Evolutionary conservation across 2,888 invertebrate species (phyloP).

Genomic region (Galerucella calmariensis): DNA sequence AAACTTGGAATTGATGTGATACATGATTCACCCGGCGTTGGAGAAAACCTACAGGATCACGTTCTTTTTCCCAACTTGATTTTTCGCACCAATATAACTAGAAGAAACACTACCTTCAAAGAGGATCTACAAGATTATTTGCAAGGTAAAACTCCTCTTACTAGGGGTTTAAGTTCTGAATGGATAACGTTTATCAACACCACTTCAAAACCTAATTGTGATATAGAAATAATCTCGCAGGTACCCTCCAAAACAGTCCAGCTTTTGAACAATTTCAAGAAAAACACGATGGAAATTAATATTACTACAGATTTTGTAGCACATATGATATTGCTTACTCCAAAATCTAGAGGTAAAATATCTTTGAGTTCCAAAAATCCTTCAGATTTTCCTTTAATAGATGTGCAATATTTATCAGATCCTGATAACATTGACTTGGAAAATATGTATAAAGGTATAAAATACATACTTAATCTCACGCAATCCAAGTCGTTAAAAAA

Average conservation of each 20-base stretch:
- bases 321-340: conserved; percentile 48
- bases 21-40: conserved; percentile 34
- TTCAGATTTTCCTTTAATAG: too few species aligned
- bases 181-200: conserved; percentile 20
- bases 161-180: conserved; percentile 8
- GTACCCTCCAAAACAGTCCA: not conserved
- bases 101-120: conserved; percentile 4
- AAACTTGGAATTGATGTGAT: conserved; percentile 22
- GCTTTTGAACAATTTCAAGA: not conserved
- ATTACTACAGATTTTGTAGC: conserved; percentile 38
- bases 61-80: conserved; percentile 1
- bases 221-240: conserved; percentile 12
- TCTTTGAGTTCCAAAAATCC: too few species aligned
- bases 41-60: conserved; percentile 38
- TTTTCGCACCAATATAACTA: conserved; percentile 29
- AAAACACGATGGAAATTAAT: not conserved
- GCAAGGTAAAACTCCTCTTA: conserved; percentile 13
- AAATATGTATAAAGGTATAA: conserved; percentile 71
- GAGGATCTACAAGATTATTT: conserved; percentile 19
- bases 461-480: conserved; percentile 52
- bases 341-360: conserved; percentile 38
- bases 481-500: conserved; percentile 71
- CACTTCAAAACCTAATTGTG: not conserved
- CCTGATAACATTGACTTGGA: conserved; percentile 70
- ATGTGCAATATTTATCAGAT: conserved; percentile 46